Evolutionary conservation across 2,888 invertebrate species (phyloP).

Genomic region (Mesoligia furuncula): DNA sequence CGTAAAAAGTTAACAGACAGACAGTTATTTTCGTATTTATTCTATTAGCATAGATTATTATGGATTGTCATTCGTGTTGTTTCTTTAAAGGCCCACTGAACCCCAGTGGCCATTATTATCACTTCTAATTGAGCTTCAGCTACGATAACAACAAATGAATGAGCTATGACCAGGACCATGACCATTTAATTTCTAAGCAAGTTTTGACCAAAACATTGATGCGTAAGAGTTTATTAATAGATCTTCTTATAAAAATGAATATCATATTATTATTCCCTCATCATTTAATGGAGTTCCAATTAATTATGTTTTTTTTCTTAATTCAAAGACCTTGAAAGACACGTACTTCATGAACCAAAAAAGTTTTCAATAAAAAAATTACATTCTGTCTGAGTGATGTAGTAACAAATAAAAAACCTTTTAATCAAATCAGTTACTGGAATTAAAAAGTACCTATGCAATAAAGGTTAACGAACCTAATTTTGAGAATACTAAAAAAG

Average conservation of each 20-base stretch:
- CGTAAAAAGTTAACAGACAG: too few relatives aligned
- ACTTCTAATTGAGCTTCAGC: not conserved
- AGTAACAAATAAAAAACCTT: conserved; percentile 24
- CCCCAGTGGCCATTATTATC: not conserved
- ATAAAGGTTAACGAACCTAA: conserved; percentile 37
- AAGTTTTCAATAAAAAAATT: not conserved
- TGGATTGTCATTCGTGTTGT: not conserved
- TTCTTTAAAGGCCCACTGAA: not conserved
- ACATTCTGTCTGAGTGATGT: not conserved
- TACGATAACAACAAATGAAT: not conserved
- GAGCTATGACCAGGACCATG: not conserved
- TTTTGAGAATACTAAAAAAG: conserved; percentile 24
- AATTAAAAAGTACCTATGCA: conserved; percentile 1
- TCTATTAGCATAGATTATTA: not conserved
- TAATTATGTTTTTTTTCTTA: not conserved
- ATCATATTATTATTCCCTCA: too few relatives aligned
- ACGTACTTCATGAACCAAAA: not conserved
- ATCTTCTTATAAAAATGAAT: not conserved
- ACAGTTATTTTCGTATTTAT: not conserved
- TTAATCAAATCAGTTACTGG: conserved; percentile 11
- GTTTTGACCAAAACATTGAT: not conserved
- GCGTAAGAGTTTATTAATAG: not conserved
- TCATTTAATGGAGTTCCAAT: not conserved
- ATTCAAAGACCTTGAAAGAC: not conserved
- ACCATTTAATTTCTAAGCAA: not conserved